Percentiles rank a stretch among this genome's conserved stretches.
Evolutionary conservation across 1,140 invertebrate species (phyloP).

Genomic region (Bombus superbus): DNA sequence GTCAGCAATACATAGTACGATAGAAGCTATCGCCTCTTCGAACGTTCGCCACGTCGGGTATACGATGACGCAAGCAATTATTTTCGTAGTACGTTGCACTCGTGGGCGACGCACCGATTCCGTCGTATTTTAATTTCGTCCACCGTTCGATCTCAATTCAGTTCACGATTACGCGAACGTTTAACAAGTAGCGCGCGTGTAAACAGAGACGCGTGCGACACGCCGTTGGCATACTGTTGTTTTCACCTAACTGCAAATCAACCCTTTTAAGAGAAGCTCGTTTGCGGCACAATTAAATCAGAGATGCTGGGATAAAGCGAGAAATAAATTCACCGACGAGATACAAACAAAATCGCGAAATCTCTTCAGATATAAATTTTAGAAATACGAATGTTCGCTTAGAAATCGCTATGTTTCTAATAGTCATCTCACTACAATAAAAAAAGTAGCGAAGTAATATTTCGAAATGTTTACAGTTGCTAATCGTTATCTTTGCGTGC

Average conservation of each 20-base stretch:
- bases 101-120: slow-evolving; percentile 6
- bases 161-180: slow-evolving; percentile 11
- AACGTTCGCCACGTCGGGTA: neutral
- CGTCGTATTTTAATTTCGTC: slow-evolving; percentile 38
- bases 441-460: neutral
- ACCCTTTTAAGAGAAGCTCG: neutral
- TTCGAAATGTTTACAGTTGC: neutral
- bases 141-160: slow-evolving; percentile 32
- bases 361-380: too few species aligned
- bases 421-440: neutral
- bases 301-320: neutral
- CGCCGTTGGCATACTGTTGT: neutral
- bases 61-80: slow-evolving; percentile 18
- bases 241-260: neutral
- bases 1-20: too few species aligned
- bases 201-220: neutral
- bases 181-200: slow-evolving; percentile 4
- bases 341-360: too few species aligned
- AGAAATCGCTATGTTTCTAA: neutral
- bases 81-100: slow-evolving; percentile 17
- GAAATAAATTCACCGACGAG: too few species aligned
- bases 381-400: neutral
- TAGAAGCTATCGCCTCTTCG: neutral
- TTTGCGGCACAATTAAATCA: neutral
- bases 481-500: too few species aligned